Evolutionary conservation across 53 echinoderm and acorn worm genomes (phyloP).

Genomic region (Henricia sp.): DNA sequence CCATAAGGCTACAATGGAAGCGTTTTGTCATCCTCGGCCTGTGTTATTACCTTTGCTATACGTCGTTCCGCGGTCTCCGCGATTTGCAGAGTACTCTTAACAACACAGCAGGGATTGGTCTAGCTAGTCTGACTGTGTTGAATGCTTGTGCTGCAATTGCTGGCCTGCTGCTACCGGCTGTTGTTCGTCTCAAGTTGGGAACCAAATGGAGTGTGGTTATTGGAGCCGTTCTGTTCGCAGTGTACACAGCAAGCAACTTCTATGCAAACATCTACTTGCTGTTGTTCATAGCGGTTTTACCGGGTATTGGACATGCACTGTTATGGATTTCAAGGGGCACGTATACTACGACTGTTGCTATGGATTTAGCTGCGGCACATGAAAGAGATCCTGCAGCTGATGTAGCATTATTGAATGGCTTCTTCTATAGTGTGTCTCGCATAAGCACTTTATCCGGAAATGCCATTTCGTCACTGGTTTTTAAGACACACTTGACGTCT

Average conservation of each 20-base stretch:
- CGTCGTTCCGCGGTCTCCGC: conserved; percentile 4
- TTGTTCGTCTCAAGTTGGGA: conserved; percentile 10
- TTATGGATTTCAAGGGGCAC: conserved; percentile 16
- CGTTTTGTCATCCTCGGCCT: not conserved
- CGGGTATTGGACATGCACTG: not conserved
- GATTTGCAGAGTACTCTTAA: conserved; percentile 17
- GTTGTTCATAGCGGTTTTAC: not conserved
- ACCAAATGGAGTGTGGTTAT: conserved; percentile 13
- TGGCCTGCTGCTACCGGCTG: not conserved
- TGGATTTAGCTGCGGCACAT: not conserved
- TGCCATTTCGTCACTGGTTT: not conserved
- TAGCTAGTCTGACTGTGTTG: not conserved
- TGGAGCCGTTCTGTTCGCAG: not conserved
- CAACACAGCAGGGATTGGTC: not conserved
- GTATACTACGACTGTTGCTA: not conserved
- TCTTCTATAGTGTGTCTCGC: conserved; percentile 18
- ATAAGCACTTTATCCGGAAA: conserved; percentile 5
- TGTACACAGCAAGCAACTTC: conserved; percentile 19
- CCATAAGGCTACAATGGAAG: conserved; percentile 21
- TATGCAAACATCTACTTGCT: not conserved
- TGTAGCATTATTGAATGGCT: not conserved
- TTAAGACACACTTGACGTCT: not conserved
- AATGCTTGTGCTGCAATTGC: not conserved
- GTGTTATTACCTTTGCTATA: conserved; percentile 2
- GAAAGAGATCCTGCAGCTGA: not conserved